phyloP scores from a whole-genome alignment of 2,888 invertebrate genomes.

The Xiphydria camelus region DNA sequence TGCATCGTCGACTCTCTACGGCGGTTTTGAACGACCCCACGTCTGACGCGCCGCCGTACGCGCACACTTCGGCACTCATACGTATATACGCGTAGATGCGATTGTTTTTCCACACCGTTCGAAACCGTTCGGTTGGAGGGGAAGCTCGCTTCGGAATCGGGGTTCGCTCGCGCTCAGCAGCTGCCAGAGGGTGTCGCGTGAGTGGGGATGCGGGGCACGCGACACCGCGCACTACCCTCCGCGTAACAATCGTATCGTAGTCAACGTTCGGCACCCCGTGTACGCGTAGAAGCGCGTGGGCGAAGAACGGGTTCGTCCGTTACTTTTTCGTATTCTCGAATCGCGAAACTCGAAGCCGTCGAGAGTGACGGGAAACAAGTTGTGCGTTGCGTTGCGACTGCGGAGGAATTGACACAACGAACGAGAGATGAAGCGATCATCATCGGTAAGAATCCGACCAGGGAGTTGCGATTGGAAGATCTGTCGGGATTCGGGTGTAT shows the following conservation, averaged over 20 bases:
- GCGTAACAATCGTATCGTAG: constrained; percentile 12
- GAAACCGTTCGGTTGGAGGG: too few relatives aligned
- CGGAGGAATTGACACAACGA: too few relatives aligned
- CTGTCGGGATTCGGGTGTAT: not conserved
- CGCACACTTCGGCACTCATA: too few relatives aligned
- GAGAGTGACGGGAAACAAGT: too few relatives aligned
- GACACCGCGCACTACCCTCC: constrained; percentile 25
- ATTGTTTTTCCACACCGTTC: too few relatives aligned
- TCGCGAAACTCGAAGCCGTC: too few relatives aligned
- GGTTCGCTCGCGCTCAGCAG: constrained; percentile 31
- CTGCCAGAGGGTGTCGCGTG: constrained; percentile 18
- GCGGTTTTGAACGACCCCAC: too few relatives aligned
- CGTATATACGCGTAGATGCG: too few relatives aligned
- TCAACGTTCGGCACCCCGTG: constrained; percentile 1
- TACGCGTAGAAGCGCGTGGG: not conserved
- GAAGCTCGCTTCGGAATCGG: constrained; percentile 21
- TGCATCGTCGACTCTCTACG: too few relatives aligned
- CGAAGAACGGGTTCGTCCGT: not conserved
- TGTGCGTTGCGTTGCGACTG: too few relatives aligned
- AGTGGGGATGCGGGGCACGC: constrained; percentile 40
- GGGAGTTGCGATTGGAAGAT: not conserved
- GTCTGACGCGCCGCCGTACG: too few relatives aligned
- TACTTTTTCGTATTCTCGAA: too few relatives aligned
- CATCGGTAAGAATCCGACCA: constrained; percentile 40
- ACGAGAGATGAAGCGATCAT: constrained; percentile 45